Evolutionary conservation across 2,797 vertebrate species (phyloP), one percentile per base, ranked within the genome.

Genomic region (Paedocypris micromegethes): DNA sequence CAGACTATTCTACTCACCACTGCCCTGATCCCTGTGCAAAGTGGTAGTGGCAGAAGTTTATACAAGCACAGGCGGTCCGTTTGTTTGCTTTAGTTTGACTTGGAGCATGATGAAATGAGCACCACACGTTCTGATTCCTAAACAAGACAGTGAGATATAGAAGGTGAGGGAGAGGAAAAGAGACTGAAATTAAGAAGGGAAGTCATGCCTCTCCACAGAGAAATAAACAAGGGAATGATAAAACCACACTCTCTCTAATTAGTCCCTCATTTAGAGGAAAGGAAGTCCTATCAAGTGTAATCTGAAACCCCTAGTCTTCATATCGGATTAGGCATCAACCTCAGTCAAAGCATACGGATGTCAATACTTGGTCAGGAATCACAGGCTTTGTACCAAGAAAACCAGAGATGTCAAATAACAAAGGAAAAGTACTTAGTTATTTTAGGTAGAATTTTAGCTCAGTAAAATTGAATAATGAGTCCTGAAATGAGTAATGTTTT

Each of bases 21-120:
- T 39, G 41, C 46, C 44, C 51, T 9, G 49, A 57, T 43, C n/a
- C 39, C 42, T 6, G 23, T 23, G 40, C 58, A 66, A 48, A 47
- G 66, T 66, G 75, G 79, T 23, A 23, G 23, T 72, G 58, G 66
- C 61, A 2, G 50, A 9, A 37, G 65, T 83, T 83, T 80, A 75
- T 70, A 79, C 47, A 77, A 72, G 70, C 43, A 70, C 58, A 43
- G 63, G 52, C 68, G 2, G 37, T 70, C 65, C 72, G 79, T 80
- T 83, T 85, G 80, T 80, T 80, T 84, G 78, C 78, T 74, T 73
- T 73, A 59, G 73, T 73, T 6, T 61, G 69, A 73, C 72, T 70
- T 76, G 76, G 75, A 84, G 70, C 64, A 7, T 69, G 72, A 85
- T 72, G 72, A 77, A 77, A 78, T 71, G 74, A 49, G 77, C 68